phyloP scores from a whole-genome alignment of 2,888 invertebrate species.

The Tortrix viridana region DNA sequence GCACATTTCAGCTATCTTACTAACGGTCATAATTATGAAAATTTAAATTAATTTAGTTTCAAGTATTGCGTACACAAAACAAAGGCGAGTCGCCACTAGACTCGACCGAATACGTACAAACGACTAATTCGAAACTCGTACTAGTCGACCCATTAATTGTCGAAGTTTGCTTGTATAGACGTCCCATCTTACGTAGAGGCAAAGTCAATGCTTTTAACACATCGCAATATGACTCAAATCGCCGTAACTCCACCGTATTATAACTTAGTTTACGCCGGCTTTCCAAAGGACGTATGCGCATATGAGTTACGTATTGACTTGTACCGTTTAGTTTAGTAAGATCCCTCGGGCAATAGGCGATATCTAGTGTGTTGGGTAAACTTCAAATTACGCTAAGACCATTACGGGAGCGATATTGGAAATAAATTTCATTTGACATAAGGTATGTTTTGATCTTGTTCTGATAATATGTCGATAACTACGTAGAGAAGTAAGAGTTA shows the following conservation, averaged over 20 bases:
- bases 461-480: no score
- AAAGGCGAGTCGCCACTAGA: conserved; percentile 25
- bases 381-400: conserved; percentile 34
- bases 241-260: conserved; percentile 6
- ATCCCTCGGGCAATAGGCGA: conserved; percentile 33
- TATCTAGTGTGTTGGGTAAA: conserved; percentile 31
- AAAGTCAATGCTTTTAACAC: conserved; percentile 3
- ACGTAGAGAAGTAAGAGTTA: not conserved
- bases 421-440: conserved; percentile 26
- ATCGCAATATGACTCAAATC: conserved; percentile 16
- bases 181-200: conserved; percentile 8
- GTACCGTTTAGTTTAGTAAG: conserved; percentile 3
- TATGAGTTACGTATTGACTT: conserved; percentile 7
- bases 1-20: not conserved
- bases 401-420: conserved; percentile 31
- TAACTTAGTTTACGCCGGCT: not conserved
- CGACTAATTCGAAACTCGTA: conserved; percentile 63
- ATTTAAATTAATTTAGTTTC: conserved; percentile 27
- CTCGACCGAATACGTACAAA: conserved; percentile 47
- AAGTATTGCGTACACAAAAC: conserved; percentile 27
- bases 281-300: conserved; percentile 25
- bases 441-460: not conserved
- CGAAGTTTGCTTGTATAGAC: conserved; percentile 56
- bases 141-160: conserved; percentile 65
- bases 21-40: conserved; percentile 8